Percentiles rank a stretch among this genome's conserved stretches.
Conservation (phyloP, 2,888 invertebrate genomes). For the Sthenelais limicola region DNA sequence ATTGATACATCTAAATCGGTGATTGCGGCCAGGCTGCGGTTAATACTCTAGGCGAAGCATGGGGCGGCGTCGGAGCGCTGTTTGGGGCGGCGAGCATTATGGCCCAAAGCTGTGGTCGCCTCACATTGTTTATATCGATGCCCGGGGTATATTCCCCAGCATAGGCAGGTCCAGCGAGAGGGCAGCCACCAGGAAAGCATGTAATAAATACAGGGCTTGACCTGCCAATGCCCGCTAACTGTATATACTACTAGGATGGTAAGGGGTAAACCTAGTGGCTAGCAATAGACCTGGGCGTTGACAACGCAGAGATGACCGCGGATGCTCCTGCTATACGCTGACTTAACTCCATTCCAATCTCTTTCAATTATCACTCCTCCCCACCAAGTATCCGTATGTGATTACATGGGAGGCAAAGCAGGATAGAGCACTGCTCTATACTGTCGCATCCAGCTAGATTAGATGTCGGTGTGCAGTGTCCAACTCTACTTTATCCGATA, state of each 20-base stretch:
- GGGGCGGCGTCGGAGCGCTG: constrained; percentile 15
- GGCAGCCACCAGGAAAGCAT: too few relatives aligned
- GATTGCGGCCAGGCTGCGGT: constrained; percentile 36
- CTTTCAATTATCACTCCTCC: constrained; percentile 28
- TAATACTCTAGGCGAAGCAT: constrained; percentile 30
- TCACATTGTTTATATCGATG: constrained; percentile 33
- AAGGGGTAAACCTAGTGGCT: too few relatives aligned
- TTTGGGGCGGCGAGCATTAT: constrained; percentile 8
- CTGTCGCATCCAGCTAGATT: too few relatives aligned
- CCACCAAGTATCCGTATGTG: too few relatives aligned
- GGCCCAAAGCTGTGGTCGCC: not conserved
- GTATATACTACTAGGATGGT: constrained; percentile 31
- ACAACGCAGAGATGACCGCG: not conserved
- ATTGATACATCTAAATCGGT: constrained; percentile 40
- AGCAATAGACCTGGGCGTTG: not conserved
- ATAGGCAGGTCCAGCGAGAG: too few relatives aligned
- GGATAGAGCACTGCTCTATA: too few relatives aligned
- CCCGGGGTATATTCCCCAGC: not conserved
- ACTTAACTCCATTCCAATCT: constrained; percentile 29
- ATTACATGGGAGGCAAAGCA: too few relatives aligned
- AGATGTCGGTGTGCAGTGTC: too few relatives aligned
- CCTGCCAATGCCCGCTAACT: constrained; percentile 6
- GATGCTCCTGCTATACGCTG: not conserved
- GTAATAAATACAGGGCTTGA: constrained; percentile 15
- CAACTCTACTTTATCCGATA: too few relatives aligned